Evolutionary conservation across 2,113 vertebrate genomes (phyloP), one percentile per base, ranked within the genome.

Genomic region (Leucopsar rothschildi): DNA sequence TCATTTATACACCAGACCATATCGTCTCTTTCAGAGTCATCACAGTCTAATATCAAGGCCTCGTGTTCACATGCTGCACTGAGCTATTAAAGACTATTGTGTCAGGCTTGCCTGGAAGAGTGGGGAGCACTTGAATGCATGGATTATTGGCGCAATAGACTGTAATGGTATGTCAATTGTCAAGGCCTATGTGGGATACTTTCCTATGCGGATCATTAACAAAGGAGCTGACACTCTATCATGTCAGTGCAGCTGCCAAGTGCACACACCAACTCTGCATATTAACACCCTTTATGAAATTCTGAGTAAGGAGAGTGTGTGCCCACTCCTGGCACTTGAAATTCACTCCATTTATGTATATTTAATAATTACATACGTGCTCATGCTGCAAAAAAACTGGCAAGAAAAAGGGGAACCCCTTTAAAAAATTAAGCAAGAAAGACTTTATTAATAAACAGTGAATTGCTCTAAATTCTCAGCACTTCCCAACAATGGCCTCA

Each of bases 201-300:
- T 95, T 96, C 90, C 90, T 96, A 35, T 90, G 95, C 28, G 76
- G 94, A 95, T 96, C 96, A 97, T 97, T 97, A 96, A 96, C 94
- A 96, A 95, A 95, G 95, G 91, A 95, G 82, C 90, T 96, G 95
- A 96, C 95, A 92, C 92, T 97, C 94, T 95, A 95, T 97, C 95
- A 95, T 96, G 95, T 96, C 96, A 96, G 69, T 53, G 88, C 75
- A 92, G 95, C 96, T 93, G 96, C 95, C 95, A 97, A 97, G 85
- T 86, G 88, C 82, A 72, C 90, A 94, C 56, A 96, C 90, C 88
- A 97, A 94, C 92, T 92, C 94, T 95, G 93, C 95, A 97, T 96
- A 93, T 94, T 97, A 97, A 97, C 84, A 88, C 64, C 64, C 69
- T 63, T 82, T 94, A 96, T 92, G 90, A 96, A 96, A 96, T 96